Base-by-base conservation (phyloP, 2,888 invertebrate genomes). In the Argynnis bischoffii region DNA sequence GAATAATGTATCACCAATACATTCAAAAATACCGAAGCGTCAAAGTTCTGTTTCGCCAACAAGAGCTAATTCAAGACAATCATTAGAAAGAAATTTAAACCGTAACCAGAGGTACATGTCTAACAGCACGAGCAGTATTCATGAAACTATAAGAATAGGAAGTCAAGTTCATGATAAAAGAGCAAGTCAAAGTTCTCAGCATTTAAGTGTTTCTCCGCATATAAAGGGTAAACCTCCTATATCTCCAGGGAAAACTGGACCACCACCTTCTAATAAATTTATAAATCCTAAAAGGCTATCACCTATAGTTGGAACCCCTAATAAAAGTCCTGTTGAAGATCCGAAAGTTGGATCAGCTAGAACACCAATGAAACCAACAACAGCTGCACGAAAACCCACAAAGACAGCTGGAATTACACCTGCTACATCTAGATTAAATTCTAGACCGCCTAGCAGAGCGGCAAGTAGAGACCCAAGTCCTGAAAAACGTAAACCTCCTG, bases 271-370 rank as follows among this genome's bases (percentile, higher is more conserved):
- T 0, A 92, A 93, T 56, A 90, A 82, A 75, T 75, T 84, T 18
- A 88, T 93, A 3, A 93, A 90, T 67, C 77, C 92, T 14, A 93
- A 93, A 82, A 81, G 93, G 59, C 78, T 93, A 2, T 93, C 93
- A 13, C 93, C 93, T 5, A 93, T 93, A 41, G 92, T 92, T 53
- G 92, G 93, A 1, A 93, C 93, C 11, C 93, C 93, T 46, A 93
- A 85, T 68, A 93, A 93, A 81, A 93, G 89, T 77, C 92, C 92
- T n/a, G 76, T 79, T 47, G 91, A 89, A 71, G 87, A 89, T 64
- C 75, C 77, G 6, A 92, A 91, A 74, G 83, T 88, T 56, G 77
- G 77, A 57, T 85, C 89, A 51, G 84, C 88, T 11, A 88, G 83
- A 78, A 81, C 83, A 35, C 77, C 84, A 8, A 72, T 81, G 53